Conservation (phyloP, 2,888 invertebrate species). For the Phyto melanocephala region DNA sequence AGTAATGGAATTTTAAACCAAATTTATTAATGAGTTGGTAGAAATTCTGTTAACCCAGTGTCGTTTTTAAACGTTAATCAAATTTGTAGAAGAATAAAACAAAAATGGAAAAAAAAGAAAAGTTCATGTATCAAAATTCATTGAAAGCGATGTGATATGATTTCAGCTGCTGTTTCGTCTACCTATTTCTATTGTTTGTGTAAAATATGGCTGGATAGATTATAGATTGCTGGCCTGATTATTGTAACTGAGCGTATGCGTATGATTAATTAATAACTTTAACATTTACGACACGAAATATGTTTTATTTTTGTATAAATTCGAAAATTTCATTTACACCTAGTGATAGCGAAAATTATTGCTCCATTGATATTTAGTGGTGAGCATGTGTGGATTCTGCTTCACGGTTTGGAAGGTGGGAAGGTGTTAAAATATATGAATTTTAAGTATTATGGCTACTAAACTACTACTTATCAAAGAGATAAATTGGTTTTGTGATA, state of each 20-base stretch:
- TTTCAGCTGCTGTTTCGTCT: not conserved
- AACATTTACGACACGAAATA: constrained; percentile 14
- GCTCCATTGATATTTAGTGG: too few species aligned
- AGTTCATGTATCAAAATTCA: constrained; percentile 58
- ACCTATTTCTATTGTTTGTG: not conserved
- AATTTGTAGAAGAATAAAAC: not conserved
- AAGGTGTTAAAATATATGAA: too few species aligned
- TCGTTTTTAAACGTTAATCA: constrained; percentile 2
- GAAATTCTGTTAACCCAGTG: constrained; percentile 47
- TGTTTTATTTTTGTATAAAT: not conserved
- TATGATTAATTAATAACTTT: constrained; percentile 53
- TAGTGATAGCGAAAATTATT: too few species aligned
- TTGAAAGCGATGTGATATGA: constrained; percentile 36
- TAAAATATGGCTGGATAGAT: not conserved
- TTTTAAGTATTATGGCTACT: too few species aligned
- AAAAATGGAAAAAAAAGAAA: not conserved
- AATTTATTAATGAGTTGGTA: constrained; percentile 67
- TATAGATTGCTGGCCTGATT: constrained; percentile 30
- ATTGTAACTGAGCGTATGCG: constrained; percentile 12
- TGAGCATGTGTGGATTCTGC: too few species aligned
- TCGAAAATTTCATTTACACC: too few species aligned
- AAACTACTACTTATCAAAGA: too few species aligned
- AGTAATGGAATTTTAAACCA: constrained; percentile 67
- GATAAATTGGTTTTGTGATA: too few species aligned
- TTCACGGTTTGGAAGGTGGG: too few species aligned